A percentile compares a stretch with the other conserved stretches of the same genome.
Evolutionary conservation across 1,140 invertebrate species (phyloP).

Genomic region (Zophobas atratus): DNA sequence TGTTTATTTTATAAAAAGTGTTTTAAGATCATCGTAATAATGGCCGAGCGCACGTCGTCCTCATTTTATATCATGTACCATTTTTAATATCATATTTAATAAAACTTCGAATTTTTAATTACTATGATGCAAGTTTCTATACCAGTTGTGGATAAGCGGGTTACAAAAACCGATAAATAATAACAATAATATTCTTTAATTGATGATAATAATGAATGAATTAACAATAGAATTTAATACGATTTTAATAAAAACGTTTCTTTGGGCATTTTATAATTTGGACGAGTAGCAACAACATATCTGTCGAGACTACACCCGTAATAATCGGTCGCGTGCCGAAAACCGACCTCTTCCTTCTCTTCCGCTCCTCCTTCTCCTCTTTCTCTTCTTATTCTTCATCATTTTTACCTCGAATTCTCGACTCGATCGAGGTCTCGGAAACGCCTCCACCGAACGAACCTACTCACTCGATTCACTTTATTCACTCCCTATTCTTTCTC

Average conservation of each 20-base stretch:
- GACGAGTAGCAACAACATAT: constrained; percentile 52
- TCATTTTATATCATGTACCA: constrained; percentile 66
- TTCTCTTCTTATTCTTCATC: background rate
- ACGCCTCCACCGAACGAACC: background rate
- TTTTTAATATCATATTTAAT: constrained; percentile 66
- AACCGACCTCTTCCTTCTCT: background rate
- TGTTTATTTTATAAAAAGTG: constrained; percentile 53
- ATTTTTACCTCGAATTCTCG: constrained; percentile 2
- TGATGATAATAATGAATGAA: constrained; percentile 60
- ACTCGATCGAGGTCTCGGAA: constrained; percentile 15
- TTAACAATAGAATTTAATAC: constrained; percentile 65
- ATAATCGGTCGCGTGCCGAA: constrained; percentile 19
- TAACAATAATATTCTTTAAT: constrained; percentile 64
- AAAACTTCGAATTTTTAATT: constrained; percentile 66
- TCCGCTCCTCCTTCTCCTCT: background rate
- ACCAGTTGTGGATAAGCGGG: constrained; percentile 57
- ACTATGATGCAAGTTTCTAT: constrained; percentile 59
- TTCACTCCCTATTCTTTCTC: constrained; percentile 2
- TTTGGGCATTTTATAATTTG: constrained; percentile 63
- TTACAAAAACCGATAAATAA: constrained; percentile 55
- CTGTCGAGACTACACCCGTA: constrained; percentile 38
- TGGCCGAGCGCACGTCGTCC: constrained; percentile 55
- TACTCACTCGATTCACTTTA: constrained; percentile 10
- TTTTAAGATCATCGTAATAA: constrained; percentile 41
- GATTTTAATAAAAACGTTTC: constrained; percentile 65